Evolutionary conservation across 1,140 invertebrate genomes (phyloP).

Genomic region (Drosophila santomea): DNA sequence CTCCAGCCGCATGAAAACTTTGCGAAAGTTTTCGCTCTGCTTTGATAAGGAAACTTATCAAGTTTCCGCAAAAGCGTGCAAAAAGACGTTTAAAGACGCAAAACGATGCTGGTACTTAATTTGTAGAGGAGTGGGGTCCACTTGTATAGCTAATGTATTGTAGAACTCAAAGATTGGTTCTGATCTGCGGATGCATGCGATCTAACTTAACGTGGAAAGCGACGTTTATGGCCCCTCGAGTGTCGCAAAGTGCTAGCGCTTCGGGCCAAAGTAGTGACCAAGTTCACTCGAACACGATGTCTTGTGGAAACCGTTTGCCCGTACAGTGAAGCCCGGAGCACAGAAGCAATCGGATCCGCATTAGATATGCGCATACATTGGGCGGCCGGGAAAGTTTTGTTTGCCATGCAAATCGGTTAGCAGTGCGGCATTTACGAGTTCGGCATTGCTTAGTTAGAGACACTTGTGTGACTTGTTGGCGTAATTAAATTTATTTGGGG

Average conservation of each 20-base stretch:
- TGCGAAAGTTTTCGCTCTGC: constrained; percentile 51
- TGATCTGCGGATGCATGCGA: neutral
- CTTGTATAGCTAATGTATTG: no score
- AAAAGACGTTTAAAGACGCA: constrained; percentile 28
- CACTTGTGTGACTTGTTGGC: constrained; percentile 68
- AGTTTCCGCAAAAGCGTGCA: constrained; percentile 43
- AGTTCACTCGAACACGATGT: constrained; percentile 31
- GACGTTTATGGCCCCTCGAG: constrained; percentile 50
- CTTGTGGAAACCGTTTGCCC: constrained; percentile 20
- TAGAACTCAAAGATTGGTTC: neutral
- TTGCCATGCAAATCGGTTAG: constrained; percentile 40
- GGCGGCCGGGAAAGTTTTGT: constrained; percentile 56
- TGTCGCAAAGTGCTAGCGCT: neutral
- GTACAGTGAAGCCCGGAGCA: neutral
- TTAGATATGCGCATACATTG: constrained; percentile 75
- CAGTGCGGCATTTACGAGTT: constrained; percentile 21
- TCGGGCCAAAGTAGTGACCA: constrained; percentile 3
- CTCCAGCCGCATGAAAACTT: constrained; percentile 34
- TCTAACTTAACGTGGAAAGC: neutral
- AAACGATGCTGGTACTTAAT: neutral
- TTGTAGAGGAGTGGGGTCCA: no score
- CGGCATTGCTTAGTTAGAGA: constrained; percentile 65
- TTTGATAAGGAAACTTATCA: constrained; percentile 70
- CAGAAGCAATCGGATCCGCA: constrained; percentile 28
- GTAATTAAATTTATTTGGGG: constrained; percentile 60